phyloP scores from a whole-genome alignment of 2,888 invertebrate genomes.

The Eumacrocentrus americanus region DNA sequence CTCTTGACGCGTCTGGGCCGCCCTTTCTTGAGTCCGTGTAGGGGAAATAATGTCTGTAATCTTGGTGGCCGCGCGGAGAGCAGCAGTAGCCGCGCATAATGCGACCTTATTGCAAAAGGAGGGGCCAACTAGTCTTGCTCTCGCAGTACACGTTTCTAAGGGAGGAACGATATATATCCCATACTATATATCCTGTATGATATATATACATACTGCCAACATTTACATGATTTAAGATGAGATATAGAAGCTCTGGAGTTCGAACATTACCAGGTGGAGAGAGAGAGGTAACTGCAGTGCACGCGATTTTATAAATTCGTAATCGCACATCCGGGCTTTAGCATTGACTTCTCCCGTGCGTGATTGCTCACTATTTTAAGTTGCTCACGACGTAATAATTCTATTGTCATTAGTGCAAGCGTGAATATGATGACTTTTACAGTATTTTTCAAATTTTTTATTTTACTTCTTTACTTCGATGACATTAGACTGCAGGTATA shows the following conservation, averaged over 20 bases:
- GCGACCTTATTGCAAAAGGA: slow-evolving; percentile 34
- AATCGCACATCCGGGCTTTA: slow-evolving; percentile 18
- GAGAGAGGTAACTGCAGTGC: slow-evolving; percentile 31
- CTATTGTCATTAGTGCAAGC: background rate
- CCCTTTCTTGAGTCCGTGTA: slow-evolving; percentile 16
- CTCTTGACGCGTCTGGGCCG: slow-evolving; percentile 5
- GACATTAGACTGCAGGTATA: background rate
- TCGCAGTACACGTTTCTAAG: background rate
- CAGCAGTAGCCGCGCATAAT: slow-evolving; percentile 28
- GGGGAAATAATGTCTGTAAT: slow-evolving; percentile 40
- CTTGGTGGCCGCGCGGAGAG: slow-evolving; percentile 31
- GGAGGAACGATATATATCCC: no score
- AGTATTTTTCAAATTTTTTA: background rate
- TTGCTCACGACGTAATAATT: background rate
- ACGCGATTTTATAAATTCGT: slow-evolving; percentile 32
- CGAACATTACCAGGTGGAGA: slow-evolving; percentile 19
- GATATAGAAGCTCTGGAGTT: background rate
- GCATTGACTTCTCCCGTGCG: slow-evolving; percentile 7
- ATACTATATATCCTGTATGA: background rate
- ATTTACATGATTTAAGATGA: background rate
- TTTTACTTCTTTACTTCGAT: background rate
- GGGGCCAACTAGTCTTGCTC: background rate
- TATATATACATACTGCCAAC: background rate
- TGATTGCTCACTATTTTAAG: slow-evolving; percentile 11
- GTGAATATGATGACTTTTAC: background rate